Conservation (phyloP, 1,140 invertebrate species). For the Lepeophtheirus salmonis region DNA sequence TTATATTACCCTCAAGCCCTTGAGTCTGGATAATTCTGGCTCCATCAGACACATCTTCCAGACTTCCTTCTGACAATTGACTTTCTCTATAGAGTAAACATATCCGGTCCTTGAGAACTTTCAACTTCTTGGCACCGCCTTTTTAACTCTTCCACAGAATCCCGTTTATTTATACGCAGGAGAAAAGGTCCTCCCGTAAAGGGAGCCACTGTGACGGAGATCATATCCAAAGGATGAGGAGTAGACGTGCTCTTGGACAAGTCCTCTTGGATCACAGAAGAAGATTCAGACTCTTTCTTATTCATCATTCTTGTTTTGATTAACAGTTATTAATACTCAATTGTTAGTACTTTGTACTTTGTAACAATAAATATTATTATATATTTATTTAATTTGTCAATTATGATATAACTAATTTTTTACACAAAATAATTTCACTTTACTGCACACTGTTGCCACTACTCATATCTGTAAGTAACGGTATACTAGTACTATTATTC, state of each 20-base stretch:
- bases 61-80: conserved; percentile 62
- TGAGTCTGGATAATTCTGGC: too few relatives aligned
- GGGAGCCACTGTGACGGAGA: conserved; percentile 33
- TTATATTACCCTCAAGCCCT: too few relatives aligned
- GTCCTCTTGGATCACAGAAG: not conserved
- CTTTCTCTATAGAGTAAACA: conserved; percentile 74
- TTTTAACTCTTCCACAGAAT: conserved; percentile 70
- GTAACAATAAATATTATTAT: not conserved
- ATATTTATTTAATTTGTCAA: not conserved
- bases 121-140: conserved; percentile 69
- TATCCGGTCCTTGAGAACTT: conserved; percentile 75
- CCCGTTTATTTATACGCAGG: conserved; percentile 50
- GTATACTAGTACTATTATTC: not conserved
- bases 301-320: not conserved
- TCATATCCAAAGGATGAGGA: conserved; percentile 19
- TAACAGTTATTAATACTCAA: not conserved
- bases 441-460: too few relatives aligned
- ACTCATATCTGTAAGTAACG: too few relatives aligned
- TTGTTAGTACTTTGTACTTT: too few relatives aligned
- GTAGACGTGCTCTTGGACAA: not conserved
- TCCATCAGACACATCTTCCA: conserved; percentile 61
- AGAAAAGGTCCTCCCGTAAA: conserved; percentile 77
- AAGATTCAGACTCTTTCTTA: not conserved
- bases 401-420: not conserved
- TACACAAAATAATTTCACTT: not conserved